Evolutionary conservation across 2,888 invertebrate genomes (phyloP).

Genomic region (Peribatodes rhomboidaria): DNA sequence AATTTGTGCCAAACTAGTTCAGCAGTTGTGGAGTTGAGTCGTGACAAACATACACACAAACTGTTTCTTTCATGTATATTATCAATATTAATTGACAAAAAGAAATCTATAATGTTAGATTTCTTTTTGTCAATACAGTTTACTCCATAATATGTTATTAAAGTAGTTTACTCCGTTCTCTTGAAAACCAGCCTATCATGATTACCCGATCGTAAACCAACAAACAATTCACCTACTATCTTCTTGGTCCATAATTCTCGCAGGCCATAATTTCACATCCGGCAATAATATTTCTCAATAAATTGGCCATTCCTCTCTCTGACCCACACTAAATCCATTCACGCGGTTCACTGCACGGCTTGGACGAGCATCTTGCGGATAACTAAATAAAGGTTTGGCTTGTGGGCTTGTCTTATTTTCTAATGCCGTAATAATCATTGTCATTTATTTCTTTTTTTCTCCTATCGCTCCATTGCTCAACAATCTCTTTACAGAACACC

Average conservation of each 20-base stretch:
- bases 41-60: background rate
- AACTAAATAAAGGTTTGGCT: background rate
- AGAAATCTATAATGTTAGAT: too few species aligned
- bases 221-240: slow-evolving; percentile 16
- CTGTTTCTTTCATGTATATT: too few species aligned
- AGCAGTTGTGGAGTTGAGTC: background rate
- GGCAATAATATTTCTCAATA: slow-evolving; percentile 29
- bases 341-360: slow-evolving; percentile 1
- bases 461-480: too few species aligned
- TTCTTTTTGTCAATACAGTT: too few species aligned
- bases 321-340: slow-evolving; percentile 14
- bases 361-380: background rate
- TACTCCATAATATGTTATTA: too few species aligned
- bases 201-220: slow-evolving; percentile 10
- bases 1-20: background rate
- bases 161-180: background rate
- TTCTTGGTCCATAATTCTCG: slow-evolving; percentile 11
- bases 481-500: too few species aligned
- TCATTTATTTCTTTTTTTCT: background rate
- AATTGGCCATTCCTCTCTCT: slow-evolving; percentile 21
- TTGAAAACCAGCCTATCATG: background rate
- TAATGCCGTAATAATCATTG: background rate
- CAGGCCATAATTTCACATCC: slow-evolving; percentile 22
- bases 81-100: too few species aligned
- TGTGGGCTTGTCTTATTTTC: background rate